These are phyloP conservation scores for Spisula solida DNA, from an alignment of 2,888 invertebrate genomes.

Conservation along the genomic window DNA sequence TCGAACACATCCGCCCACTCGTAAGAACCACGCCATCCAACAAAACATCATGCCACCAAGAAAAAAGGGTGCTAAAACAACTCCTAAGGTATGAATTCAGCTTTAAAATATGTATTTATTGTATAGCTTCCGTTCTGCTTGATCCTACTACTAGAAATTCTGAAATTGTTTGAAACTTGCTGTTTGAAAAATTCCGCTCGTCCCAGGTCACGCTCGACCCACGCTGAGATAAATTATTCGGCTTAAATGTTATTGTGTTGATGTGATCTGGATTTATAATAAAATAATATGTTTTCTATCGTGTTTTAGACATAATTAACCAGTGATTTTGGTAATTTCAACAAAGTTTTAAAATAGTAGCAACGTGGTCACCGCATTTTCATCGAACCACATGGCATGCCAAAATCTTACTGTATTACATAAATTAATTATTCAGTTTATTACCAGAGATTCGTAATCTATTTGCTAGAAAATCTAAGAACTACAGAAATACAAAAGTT, in stretches of 20 bases:
- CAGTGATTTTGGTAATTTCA: no score
- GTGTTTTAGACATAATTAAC: no score
- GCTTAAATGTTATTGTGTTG: no score
- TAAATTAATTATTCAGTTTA: background rate
- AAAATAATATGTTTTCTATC: no score
- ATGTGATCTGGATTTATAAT: no score
- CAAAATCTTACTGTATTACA: background rate
- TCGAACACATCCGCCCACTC: conserved; percentile 21
- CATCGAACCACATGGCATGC: background rate
- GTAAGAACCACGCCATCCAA: background rate
- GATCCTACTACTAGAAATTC: background rate
- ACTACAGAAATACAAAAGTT: no score
- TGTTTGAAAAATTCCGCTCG: background rate
- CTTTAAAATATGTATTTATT: background rate
- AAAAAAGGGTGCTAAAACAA: conserved; percentile 34
- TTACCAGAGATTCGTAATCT: no score
- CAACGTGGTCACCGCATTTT: background rate
- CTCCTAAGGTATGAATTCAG: background rate
- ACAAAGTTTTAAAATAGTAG: background rate
- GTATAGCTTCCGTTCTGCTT: background rate
- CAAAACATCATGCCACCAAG: conserved; percentile 32
- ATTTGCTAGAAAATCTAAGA: no score
- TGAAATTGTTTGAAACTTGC: background rate
- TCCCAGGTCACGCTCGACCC: background rate
- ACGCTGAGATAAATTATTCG: background rate